Conservation (phyloP, 2,888 invertebrate genomes). For the Agrochola lota region DNA sequence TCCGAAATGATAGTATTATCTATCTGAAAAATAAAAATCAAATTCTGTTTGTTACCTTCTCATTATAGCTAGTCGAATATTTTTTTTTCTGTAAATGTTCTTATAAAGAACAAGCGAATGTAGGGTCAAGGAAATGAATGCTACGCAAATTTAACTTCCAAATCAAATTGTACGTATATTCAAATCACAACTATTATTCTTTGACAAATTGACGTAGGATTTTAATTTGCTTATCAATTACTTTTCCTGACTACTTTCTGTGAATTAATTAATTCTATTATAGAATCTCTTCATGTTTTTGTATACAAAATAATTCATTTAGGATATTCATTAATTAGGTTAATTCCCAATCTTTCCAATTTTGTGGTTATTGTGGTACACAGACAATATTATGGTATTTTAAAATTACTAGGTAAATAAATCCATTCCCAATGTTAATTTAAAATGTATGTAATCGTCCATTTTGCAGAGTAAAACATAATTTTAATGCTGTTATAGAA, state of each 20-base stretch:
- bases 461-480: not conserved
- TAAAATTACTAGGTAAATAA: not conserved
- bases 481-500: not conserved
- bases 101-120: not conserved
- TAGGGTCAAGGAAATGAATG: not conserved
- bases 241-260: not conserved
- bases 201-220: not conserved
- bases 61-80: slow-evolving; percentile 18
- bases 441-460: too few species aligned
- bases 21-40: not conserved
- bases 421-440: not conserved
- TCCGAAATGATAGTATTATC: slow-evolving; percentile 29
- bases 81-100: not conserved
- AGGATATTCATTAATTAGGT: slow-evolving; percentile 23
- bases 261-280: not conserved
- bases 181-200: not conserved
- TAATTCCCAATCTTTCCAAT: not conserved
- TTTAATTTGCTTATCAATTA: not conserved
- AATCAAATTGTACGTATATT: not conserved
- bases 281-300: slow-evolving; percentile 8
- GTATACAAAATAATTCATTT: slow-evolving; percentile 1
- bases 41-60: slow-evolving; percentile 14
- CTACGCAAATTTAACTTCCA: not conserved
- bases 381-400: not conserved
- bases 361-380: slow-evolving; percentile 9